A percentile compares a stretch with the other conserved stretches of the same genome.
Evolutionary conservation across 2,113 vertebrate genomes (phyloP).

Genomic region (Apteryx owenii): DNA sequence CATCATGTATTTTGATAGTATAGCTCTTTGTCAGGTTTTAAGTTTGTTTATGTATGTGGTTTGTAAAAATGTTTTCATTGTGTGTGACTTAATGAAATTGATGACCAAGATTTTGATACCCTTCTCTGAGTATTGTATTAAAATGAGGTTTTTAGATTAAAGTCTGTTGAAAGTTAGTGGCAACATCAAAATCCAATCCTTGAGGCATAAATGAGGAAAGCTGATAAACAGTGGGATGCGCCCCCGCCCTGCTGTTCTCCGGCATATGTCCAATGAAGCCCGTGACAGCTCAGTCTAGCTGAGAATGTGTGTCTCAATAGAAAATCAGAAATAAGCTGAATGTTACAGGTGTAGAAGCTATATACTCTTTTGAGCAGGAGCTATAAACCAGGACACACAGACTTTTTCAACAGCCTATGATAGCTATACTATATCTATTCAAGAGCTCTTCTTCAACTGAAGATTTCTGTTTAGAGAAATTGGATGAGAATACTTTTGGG

Average conservation of each 20-base stretch:
- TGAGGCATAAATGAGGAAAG: background rate
- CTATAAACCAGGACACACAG: background rate
- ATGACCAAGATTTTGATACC: background rate
- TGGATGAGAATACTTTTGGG: background rate
- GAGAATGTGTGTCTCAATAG: background rate
- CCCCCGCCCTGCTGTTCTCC: background rate
- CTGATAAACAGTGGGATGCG: background rate
- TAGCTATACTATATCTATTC: background rate
- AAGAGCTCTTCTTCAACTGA: background rate
- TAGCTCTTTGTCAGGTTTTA: background rate
- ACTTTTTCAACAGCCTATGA: background rate
- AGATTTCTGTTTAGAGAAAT: background rate
- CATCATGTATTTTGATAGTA: background rate
- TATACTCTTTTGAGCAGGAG: background rate
- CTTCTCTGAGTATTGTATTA: background rate
- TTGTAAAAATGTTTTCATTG: background rate
- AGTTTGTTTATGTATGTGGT: background rate
- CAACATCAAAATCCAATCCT: background rate
- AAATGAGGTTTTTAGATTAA: background rate
- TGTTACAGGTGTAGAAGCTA: background rate
- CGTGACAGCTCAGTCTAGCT: background rate
- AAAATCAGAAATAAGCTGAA: background rate
- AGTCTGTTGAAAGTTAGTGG: background rate
- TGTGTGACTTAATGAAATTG: background rate
- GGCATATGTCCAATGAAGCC: background rate